These are phyloP conservation scores for Caenorhabditis latens DNA, from an alignment of 1,140 invertebrate genomes.

Conservation along the genomic window DNA sequence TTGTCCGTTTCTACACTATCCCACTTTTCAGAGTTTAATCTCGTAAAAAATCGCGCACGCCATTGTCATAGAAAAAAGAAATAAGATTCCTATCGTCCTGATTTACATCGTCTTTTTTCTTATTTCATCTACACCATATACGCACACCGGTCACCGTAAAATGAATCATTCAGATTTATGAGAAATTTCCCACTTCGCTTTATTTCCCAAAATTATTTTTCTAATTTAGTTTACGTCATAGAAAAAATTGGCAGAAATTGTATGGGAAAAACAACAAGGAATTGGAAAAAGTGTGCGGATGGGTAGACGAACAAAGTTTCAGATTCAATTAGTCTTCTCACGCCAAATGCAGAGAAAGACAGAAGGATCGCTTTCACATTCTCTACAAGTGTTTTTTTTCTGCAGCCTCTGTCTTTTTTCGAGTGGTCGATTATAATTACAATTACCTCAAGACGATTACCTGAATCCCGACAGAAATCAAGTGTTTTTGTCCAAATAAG, in stretches of 20 bases:
- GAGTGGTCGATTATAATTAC: constrained; percentile 40
- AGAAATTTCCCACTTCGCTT: not conserved
- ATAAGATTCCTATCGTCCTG: constrained; percentile 28
- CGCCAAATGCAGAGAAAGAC: constrained; percentile 36
- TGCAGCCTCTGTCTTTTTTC: not conserved
- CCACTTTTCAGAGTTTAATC: constrained; percentile 5
- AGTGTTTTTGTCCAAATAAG: constrained; percentile 6
- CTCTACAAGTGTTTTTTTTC: not conserved
- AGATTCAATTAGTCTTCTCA: constrained; percentile 45
- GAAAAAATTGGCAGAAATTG: too few species aligned
- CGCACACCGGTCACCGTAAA: constrained; percentile 37
- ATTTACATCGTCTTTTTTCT: constrained; percentile 46
- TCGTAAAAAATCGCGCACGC: constrained; percentile 40
- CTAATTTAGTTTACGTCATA: too few species aligned
- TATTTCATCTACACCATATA: not conserved
- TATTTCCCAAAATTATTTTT: not conserved
- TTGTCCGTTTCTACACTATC: not conserved
- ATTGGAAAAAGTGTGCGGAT: not conserved
- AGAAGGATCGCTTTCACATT: constrained; percentile 4
- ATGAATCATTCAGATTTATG: constrained; percentile 30
- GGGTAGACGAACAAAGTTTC: constrained; percentile 21
- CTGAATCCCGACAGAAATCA: constrained; percentile 17
- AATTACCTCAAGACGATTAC: constrained; percentile 13
- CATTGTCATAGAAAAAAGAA: not conserved
- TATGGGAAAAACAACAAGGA: too few species aligned